Conservation (phyloP, 2,113 vertebrate genomes). For the Coregonus clupeaformis region DNA sequence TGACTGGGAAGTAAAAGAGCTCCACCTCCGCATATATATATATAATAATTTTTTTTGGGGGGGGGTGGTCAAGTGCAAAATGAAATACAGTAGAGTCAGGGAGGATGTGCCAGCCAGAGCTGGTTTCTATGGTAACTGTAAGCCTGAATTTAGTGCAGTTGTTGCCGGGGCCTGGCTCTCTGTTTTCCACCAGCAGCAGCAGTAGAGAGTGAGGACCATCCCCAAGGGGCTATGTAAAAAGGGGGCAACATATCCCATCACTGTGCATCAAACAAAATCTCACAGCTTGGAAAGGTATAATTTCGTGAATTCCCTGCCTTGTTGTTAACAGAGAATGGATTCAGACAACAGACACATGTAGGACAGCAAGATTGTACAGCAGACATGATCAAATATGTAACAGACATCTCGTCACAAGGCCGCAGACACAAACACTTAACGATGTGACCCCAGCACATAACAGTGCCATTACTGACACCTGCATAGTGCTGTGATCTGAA, state of each 20-base stretch:
- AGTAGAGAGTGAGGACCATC: slow-evolving; percentile 61
- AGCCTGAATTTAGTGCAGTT: slow-evolving; percentile 74
- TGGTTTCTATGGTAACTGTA: slow-evolving; percentile 75
- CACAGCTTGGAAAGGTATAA: slow-evolving; percentile 44
- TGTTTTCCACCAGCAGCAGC: slow-evolving; percentile 53
- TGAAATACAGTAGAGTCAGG: slow-evolving; percentile 69
- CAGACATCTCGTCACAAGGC: slow-evolving; percentile 12
- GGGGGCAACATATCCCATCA: slow-evolving; percentile 65
- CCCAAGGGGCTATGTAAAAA: slow-evolving; percentile 57
- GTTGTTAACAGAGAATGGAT: slow-evolving; percentile 17
- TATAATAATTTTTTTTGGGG: slow-evolving; percentile 63
- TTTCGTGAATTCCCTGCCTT: slow-evolving; percentile 51
- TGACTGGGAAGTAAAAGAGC: slow-evolving; percentile 46
- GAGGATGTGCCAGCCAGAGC: slow-evolving; percentile 65
- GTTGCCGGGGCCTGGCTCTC: slow-evolving; percentile 56
- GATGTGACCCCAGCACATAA: not conserved
- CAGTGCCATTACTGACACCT: not conserved
- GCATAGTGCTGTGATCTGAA: not conserved
- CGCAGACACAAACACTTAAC: not conserved
- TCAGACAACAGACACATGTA: slow-evolving; percentile 10
- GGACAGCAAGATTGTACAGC: not conserved
- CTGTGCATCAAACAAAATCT: slow-evolving; percentile 56
- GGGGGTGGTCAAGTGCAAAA: slow-evolving; percentile 69
- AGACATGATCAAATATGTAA: slow-evolving; percentile 25
- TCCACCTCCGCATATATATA: slow-evolving; percentile 43